Base-by-base conservation (phyloP, 2,797 vertebrate genomes). In the Micropoecilia bifurca region DNA sequence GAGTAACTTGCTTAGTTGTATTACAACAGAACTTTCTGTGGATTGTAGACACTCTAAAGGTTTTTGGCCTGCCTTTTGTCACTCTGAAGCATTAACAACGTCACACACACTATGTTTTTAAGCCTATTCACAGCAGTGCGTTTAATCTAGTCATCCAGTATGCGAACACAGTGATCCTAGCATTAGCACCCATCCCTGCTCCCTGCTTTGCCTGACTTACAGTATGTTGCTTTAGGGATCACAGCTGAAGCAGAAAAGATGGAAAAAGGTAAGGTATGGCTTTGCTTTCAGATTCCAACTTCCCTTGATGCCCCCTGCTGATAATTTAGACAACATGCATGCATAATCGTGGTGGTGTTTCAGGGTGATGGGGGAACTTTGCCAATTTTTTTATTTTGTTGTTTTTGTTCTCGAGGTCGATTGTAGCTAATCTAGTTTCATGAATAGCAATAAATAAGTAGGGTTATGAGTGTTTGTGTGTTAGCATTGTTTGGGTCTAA, bases 221-320 rank as follows among this genome's bases (percentile, higher is more conserved):
- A 88, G 83, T 95, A 55, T 95, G 89, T 93, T 93, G 88, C 85
- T 94, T 92, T 93, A 94, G 93, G 93, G 88, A 6, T 83, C 83
- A 90, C 80, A 80, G 4, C 66, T 2, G 75, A 90, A 88, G 80
- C 16, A 41, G 2, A 89, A 43, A 85, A 45, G 83, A 91, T 88
- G 87, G 92, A 93, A 76, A 47, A 95, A 95, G 94, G 94, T 95
- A 95, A 94, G 90, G 87, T 76, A 53, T 1, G 16, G 86, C 85
- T 88, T 90, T 81, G 92, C 89, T 90, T 85, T 77, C 46, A 88
- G 82, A 87, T 74, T 83, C 25, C 83, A 77, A 85, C 86, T 86
- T 79, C 22, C 75, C 13, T 71, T 74, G 72, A 25, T 53, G n/a
- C 69, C 68, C 61, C 73, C 63, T 80, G 55, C 74, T 89, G 80